Percentiles rank a stretch among this genome's conserved stretches.
These are phyloP conservation scores for Lamellibrachia satsuma DNA, from an alignment of 2,888 invertebrate genomes.

Conservation along the genomic window DNA sequence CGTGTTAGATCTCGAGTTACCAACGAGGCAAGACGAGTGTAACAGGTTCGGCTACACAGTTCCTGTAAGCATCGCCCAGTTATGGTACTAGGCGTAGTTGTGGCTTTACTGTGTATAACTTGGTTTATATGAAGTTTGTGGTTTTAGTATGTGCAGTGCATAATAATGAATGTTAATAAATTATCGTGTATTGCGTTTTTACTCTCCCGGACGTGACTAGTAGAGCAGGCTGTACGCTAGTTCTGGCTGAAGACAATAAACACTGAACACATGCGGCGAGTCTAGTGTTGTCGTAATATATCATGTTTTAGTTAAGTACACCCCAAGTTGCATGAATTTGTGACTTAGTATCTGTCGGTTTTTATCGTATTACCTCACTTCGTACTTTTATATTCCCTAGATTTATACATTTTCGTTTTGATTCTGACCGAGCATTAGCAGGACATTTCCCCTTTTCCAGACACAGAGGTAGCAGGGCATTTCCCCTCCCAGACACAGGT, in stretches of 20 bases:
- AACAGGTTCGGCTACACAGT: neutral
- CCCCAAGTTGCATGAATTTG: no score
- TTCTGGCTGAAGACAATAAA: neutral
- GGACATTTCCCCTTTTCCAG: no score
- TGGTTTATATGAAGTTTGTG: neutral
- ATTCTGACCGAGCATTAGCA: no score
- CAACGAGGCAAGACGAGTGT: neutral
- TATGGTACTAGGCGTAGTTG: neutral
- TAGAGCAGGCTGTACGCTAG: neutral
- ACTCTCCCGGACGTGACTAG: neutral
- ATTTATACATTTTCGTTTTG: no score
- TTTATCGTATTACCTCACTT: no score
- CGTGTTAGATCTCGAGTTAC: neutral
- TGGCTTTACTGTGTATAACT: neutral
- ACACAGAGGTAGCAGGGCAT: no score
- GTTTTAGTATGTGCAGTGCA: neutral
- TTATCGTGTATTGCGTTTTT: neutral
- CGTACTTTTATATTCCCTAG: no score
- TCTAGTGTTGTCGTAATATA: neutral
- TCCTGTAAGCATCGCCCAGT: neutral
- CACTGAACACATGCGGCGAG: neutral
- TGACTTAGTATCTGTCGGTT: no score
- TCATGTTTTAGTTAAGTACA: neutral
- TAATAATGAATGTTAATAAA: slow-evolving; percentile 10
- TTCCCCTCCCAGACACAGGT: no score